A percentile compares a stretch with the other conserved stretches of the same genome.
Conservation (phyloP, 2,113 vertebrate genomes). For the Alosa alosa region DNA sequence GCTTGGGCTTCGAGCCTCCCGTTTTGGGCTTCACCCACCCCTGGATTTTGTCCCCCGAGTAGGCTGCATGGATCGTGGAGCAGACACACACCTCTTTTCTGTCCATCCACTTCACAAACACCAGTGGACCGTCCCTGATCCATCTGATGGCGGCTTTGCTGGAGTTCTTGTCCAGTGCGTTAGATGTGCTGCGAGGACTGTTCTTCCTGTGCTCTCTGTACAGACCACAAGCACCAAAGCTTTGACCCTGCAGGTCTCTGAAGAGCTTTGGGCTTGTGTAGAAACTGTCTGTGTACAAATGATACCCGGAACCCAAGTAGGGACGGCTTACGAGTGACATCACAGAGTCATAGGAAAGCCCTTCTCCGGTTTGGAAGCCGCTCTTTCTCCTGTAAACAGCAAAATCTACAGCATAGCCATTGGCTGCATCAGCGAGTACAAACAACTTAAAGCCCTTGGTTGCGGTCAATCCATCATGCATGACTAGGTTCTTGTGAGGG, state of each 20-base stretch:
- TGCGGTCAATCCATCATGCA: neutral
- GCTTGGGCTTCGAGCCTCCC: slow-evolving; percentile 7
- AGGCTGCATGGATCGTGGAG: slow-evolving; percentile 32
- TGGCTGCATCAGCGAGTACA: neutral
- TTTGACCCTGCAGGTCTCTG: neutral
- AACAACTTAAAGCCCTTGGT: neutral
- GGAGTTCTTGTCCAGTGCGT: neutral
- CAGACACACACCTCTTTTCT: slow-evolving; percentile 33
- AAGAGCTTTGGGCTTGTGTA: neutral
- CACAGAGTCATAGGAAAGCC: neutral
- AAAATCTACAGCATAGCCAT: neutral
- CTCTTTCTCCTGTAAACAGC: neutral
- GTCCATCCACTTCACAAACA: slow-evolving; percentile 50
- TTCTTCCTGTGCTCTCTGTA: neutral
- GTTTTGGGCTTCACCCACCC: slow-evolving; percentile 16
- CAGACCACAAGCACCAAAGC: neutral
- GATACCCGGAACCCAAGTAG: neutral
- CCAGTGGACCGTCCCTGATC: slow-evolving; percentile 34
- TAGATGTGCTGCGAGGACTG: neutral
- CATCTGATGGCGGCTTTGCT: slow-evolving; percentile 23
- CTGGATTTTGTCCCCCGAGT: slow-evolving; percentile 8
- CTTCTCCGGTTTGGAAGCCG: neutral
- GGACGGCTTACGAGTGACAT: neutral
- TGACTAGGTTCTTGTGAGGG: neutral
- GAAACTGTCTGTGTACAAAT: neutral